phyloP scores from a whole-genome alignment of 2,888 invertebrate genomes.

The Drosophila limbata region DNA sequence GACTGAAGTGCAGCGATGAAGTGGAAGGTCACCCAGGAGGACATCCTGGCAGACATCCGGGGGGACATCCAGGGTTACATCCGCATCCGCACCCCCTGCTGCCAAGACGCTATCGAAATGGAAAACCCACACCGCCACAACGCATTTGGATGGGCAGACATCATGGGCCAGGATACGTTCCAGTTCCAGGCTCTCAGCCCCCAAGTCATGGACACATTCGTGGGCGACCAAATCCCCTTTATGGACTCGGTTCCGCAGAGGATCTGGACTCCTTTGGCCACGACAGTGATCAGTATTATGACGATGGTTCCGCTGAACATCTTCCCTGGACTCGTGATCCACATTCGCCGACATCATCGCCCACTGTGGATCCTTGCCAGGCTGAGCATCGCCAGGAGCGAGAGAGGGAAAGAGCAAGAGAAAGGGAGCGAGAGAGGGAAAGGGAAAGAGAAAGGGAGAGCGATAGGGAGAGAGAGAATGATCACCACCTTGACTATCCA shows the following conservation, averaged over 20 bases:
- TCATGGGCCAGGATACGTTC: neutral
- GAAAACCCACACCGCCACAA: constrained; percentile 1
- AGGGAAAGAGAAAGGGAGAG: neutral
- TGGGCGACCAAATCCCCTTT: constrained; percentile 3
- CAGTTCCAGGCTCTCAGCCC: neutral
- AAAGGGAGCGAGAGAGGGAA: constrained; percentile 13
- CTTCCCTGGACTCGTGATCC: constrained; percentile 32
- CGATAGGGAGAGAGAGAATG: constrained; percentile 7
- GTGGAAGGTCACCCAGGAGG: neutral
- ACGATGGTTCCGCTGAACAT: constrained; percentile 32
- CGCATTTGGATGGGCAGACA: constrained; percentile 32
- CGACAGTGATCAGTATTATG: constrained; percentile 51
- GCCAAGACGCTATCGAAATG: constrained; percentile 13
- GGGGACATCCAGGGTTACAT: neutral
- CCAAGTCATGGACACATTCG: neutral
- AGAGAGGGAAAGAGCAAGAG: constrained; percentile 20
- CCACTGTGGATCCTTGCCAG: constrained; percentile 63
- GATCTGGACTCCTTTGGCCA: constrained; percentile 34
- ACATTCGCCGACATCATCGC: neutral
- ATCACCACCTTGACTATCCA: constrained; percentile 21
- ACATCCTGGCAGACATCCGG: neutral
- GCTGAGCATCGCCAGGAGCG: constrained; percentile 28
- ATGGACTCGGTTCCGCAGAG: constrained; percentile 36
- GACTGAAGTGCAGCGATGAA: constrained; percentile 65
- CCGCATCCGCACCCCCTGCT: constrained; percentile 1